Percentiles rank a stretch among this genome's conserved stretches.
Evolutionary conservation across 2,113 vertebrate species (phyloP).

Genomic region (Protomyctophum bolini): DNA sequence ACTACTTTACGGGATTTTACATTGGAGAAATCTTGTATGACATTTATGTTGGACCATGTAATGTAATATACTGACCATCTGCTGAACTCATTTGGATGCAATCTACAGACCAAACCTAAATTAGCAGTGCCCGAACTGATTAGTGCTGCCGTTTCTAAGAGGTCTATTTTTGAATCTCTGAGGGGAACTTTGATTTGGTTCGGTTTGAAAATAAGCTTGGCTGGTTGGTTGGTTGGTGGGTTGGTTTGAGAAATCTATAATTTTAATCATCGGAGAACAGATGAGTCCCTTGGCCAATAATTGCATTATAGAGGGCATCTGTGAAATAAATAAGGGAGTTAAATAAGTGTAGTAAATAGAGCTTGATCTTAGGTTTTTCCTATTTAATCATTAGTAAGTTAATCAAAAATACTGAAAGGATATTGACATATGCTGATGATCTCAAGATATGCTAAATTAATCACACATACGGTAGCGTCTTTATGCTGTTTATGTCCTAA

Average conservation of each 20-base stretch:
- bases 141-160: neutral
- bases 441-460: too few species aligned
- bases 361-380: neutral
- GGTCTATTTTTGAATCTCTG: neutral
- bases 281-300: neutral
- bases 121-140: neutral
- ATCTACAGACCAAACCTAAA: neutral
- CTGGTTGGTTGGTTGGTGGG: too few species aligned
- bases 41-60: too few species aligned
- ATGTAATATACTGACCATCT: neutral
- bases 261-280: neutral
- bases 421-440: too few species aligned
- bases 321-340: too few species aligned
- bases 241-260: neutral
- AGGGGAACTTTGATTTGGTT: neutral
- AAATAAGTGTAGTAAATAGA: neutral
- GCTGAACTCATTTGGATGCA: constrained; percentile 1
- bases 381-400: neutral
- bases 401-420: neutral
- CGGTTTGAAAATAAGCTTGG: too few species aligned
- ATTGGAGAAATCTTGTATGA: too few species aligned
- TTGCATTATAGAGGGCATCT: neutral
- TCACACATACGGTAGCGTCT: too few species aligned
- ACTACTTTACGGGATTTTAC: too few species aligned
- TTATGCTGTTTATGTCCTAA: too few species aligned